A percentile compares a stretch with the other conserved stretches of the same genome.
These are phyloP conservation scores for Hyla sarda DNA, from an alignment of 2,113 vertebrate genomes.

Conservation along the genomic window DNA sequence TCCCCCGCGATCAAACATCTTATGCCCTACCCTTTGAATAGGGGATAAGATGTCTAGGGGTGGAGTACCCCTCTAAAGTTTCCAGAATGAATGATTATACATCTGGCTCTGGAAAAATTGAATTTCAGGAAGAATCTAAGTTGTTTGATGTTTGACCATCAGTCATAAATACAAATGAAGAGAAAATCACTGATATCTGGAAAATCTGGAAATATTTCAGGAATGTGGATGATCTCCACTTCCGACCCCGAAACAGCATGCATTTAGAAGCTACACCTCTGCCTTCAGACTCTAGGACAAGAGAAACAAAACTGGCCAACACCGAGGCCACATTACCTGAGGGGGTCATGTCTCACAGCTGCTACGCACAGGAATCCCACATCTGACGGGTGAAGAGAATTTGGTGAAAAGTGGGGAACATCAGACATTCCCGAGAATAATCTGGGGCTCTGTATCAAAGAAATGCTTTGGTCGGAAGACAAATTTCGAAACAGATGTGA, in stretches of 20 bases:
- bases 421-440: slow-evolving; percentile 43
- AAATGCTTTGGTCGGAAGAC: slow-evolving; percentile 31
- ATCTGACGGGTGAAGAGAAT: slow-evolving; percentile 29
- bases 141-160: too few relatives aligned
- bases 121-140: too few relatives aligned
- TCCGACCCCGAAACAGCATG: slow-evolving; percentile 7
- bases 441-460: slow-evolving; percentile 53
- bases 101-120: too few relatives aligned
- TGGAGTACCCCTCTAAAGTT: too few relatives aligned
- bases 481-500: slow-evolving; percentile 56
- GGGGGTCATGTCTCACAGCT: slow-evolving; percentile 41
- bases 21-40: too few relatives aligned
- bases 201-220: slow-evolving; percentile 32
- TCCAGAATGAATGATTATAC: too few relatives aligned
- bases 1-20: too few relatives aligned
- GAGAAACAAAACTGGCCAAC: slow-evolving; percentile 18
- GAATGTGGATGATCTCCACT: slow-evolving; percentile 25
- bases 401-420: slow-evolving; percentile 27
- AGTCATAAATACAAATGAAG: too few relatives aligned
- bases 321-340: slow-evolving; percentile 1
- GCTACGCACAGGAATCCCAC: slow-evolving; percentile 31
- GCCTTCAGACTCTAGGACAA: background rate
- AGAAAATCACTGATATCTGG: slow-evolving; percentile 15
- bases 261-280: slow-evolving; percentile 31
- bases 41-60: too few relatives aligned